A percentile compares a stretch with the other conserved stretches of the same genome.
These are phyloP conservation scores for Drosophila simulans DNA, from an alignment of 1,140 invertebrate genomes.

Conservation along the genomic window DNA sequence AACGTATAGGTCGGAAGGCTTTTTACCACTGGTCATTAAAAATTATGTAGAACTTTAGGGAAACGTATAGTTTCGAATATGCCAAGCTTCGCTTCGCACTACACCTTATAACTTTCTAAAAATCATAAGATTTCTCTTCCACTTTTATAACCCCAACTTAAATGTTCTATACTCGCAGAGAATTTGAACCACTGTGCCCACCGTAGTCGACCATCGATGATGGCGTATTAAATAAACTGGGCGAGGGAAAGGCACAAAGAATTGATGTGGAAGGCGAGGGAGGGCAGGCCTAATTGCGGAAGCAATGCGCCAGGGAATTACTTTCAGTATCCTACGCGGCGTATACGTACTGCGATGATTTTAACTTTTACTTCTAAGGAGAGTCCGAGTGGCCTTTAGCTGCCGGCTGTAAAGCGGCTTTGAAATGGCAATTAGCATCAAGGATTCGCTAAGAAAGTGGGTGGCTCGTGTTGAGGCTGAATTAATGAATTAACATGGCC, in stretches of 20 bases:
- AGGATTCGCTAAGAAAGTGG: constrained; percentile 42
- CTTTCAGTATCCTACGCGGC: constrained; percentile 44
- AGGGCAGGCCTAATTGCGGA: constrained; percentile 73
- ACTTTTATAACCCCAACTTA: too few species aligned
- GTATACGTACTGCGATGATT: constrained; percentile 49
- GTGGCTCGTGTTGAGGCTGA: constrained; percentile 52
- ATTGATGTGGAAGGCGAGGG: not conserved
- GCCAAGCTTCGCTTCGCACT: too few species aligned
- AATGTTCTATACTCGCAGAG: too few species aligned
- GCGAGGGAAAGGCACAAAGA: constrained; percentile 3
- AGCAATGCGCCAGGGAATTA: constrained; percentile 74
- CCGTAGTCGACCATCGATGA: constrained; percentile 19
- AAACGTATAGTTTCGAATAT: too few species aligned
- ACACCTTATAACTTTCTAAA: too few species aligned
- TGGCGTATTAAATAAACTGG: constrained; percentile 54
- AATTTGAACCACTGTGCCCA: constrained; percentile 2
- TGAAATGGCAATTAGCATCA: constrained; percentile 75
- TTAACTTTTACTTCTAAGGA: constrained; percentile 51
- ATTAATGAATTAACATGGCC: constrained; percentile 83
- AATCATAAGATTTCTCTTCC: too few species aligned
- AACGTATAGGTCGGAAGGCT: too few species aligned
- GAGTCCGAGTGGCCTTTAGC: not conserved
- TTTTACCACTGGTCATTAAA: too few species aligned
- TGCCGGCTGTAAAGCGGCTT: constrained; percentile 55
- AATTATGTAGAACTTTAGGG: too few species aligned